Percentiles rank a stretch among this genome's conserved stretches.
phyloP scores from a whole-genome alignment of 92 coral and sea anemone genomes.

The Epizoanthus rinbou region DNA sequence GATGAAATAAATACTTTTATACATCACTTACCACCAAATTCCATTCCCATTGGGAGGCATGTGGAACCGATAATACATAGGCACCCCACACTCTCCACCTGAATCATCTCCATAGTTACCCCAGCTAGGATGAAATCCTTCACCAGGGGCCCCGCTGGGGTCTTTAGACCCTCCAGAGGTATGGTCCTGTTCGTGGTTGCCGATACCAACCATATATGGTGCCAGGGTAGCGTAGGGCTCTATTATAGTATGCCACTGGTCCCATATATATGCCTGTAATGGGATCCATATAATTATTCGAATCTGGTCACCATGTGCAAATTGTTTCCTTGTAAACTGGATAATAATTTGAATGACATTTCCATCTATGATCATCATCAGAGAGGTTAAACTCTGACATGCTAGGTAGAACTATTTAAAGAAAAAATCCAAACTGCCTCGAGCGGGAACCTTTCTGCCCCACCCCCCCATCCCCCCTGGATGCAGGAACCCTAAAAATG shows the following conservation, averaged over 20 bases:
- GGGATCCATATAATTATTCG: neutral
- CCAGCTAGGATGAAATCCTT: slow-evolving; percentile 91
- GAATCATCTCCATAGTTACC: slow-evolving; percentile 90
- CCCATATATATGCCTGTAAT: slow-evolving; percentile 84
- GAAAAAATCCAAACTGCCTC: too few relatives aligned
- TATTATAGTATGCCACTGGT: slow-evolving; percentile 86
- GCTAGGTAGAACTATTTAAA: too few relatives aligned
- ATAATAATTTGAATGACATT: too few relatives aligned
- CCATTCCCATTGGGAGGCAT: slow-evolving; percentile 92
- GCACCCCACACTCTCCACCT: slow-evolving; percentile 90
- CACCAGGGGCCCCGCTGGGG: slow-evolving; percentile 87
- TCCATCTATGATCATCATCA: too few relatives aligned
- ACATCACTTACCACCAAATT: slow-evolving; percentile 74
- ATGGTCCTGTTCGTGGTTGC: slow-evolving; percentile 88
- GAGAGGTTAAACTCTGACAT: too few relatives aligned
- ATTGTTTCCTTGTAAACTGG: too few relatives aligned
- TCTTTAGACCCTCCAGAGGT: slow-evolving; percentile 77
- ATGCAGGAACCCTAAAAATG: too few relatives aligned
- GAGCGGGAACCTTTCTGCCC: too few relatives aligned
- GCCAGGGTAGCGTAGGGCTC: slow-evolving; percentile 79
- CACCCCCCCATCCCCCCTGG: too few relatives aligned
- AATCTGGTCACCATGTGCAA: too few relatives aligned
- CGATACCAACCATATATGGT: slow-evolving; percentile 91
- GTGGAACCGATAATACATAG: slow-evolving; percentile 83
- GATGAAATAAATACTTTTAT: neutral